A percentile compares a stretch with the other conserved stretches of the same genome.
These are phyloP conservation scores for Mesembrinibis cayennensis DNA, from an alignment of 2,113 vertebrate genomes.

Conservation along the genomic window DNA sequence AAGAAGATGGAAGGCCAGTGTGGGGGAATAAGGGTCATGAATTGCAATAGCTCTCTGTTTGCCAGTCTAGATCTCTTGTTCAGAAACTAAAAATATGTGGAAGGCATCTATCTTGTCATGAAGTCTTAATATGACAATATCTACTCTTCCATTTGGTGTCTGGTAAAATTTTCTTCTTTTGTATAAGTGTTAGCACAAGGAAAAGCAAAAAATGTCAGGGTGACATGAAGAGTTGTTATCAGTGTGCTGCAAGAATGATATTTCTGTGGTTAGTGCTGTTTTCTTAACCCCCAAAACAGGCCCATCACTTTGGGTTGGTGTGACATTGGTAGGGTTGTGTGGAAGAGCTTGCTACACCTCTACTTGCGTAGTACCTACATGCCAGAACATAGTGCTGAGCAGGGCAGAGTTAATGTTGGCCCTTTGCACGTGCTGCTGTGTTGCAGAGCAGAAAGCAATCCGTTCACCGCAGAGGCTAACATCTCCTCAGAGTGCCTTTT, in stretches of 20 bases:
- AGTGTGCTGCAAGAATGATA: neutral
- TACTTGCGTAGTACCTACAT: accelerated
- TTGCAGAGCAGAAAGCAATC: neutral
- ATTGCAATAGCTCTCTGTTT: neutral
- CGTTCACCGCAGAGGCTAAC: neutral
- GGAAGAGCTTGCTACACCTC: neutral
- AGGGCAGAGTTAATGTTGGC: neutral
- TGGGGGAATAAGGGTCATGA: neutral
- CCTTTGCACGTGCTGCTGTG: neutral
- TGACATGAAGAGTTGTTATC: neutral
- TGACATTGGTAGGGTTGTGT: neutral
- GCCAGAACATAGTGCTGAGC: neutral
- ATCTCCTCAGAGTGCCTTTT: neutral
- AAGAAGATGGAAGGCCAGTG: neutral
- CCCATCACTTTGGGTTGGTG: neutral
- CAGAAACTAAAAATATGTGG: neutral
- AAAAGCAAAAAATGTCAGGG: neutral
- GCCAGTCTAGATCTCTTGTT: neutral
- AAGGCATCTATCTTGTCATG: neutral
- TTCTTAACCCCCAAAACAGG: neutral
- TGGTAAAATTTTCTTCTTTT: neutral
- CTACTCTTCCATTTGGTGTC: neutral
- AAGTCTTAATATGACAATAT: neutral
- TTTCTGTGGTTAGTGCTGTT: neutral
- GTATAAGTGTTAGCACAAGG: neutral